Evolutionary conservation across 1,140 invertebrate genomes (phyloP), one percentile per base, ranked within the genome.

Genomic region (Leptinotarsa defecta): DNA sequence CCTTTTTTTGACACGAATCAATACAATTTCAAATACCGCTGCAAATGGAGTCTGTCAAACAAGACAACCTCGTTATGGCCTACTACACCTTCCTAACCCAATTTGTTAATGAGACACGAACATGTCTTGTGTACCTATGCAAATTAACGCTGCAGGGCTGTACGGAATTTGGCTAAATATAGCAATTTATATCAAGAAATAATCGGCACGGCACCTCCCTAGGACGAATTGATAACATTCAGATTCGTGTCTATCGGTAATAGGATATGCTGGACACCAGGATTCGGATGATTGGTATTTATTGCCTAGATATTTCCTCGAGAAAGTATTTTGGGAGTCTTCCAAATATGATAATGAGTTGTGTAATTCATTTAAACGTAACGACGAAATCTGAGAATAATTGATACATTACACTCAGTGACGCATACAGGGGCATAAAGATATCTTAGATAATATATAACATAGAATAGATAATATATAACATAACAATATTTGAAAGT

Each of bases 81-180:
- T 57, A 19, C 52, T 57, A 57, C 52, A 57, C 13, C 52, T 57
- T 57, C 52, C 8, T 68, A 68, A 68, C 24, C 43, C 43, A 68
- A 68, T 68, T 68, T 68, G 65, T 34, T 34, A 68, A 68, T 68
- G 65, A 68, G 65, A 68, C 24, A 17, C 24, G 65, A 68, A 68
- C 65, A 27, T n/a, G 65, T n/a, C 65, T 68, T 68, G 65, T 68
- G 65, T 68, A 68, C 24, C 65, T 68, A 68, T 68, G 65, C 22
- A 68, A 43, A 68, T 68, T 68, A 27, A 34, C 65, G 24, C 65
- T 43, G 24, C 13, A 68, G 27, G 65, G 65, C 24, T 43, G 3
- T 1, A n/a, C 65, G 64, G 27, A 65, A 64, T 68, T 68, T 24
- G 8, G 65, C 17, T 68, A 22, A 34, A 24, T 43, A 27, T 68